Conservation (phyloP, 2,888 invertebrate genomes). For the Melanostoma scalare region DNA sequence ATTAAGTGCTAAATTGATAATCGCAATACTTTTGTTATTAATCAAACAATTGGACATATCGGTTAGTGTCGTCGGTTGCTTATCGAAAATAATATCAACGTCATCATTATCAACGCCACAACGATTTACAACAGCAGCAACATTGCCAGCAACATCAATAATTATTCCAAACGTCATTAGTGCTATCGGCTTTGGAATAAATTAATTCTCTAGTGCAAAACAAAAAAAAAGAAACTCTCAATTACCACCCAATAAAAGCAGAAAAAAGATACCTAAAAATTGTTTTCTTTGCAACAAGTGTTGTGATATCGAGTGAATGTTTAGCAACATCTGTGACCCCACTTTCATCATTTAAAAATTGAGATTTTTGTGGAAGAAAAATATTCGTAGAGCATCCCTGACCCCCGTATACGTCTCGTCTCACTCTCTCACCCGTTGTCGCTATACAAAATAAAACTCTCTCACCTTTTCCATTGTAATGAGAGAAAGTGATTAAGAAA, state of each 20-base stretch:
- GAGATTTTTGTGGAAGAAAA: conserved; percentile 31
- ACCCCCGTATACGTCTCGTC: neutral
- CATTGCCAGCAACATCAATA: conserved; percentile 23
- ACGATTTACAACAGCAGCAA: conserved; percentile 13
- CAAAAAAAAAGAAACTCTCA: conserved; percentile 11
- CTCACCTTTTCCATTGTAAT: conserved; percentile 7
- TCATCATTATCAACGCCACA: neutral
- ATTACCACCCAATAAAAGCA: conserved; percentile 2
- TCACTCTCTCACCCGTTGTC: neutral
- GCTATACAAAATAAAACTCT: too few relatives aligned
- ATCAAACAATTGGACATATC: conserved; percentile 65
- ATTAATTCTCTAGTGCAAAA: conserved; percentile 21
- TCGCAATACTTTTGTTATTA: conserved; percentile 56
- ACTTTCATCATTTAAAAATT: conserved; percentile 26
- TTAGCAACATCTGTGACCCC: conserved; percentile 55
- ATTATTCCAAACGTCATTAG: conserved; percentile 2
- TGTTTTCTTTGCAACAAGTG: conserved; percentile 62
- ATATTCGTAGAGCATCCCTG: neutral
- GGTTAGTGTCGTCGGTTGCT: conserved; percentile 27
- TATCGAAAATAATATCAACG: conserved; percentile 19
- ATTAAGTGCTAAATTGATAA: conserved; percentile 53
- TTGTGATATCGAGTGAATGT: conserved; percentile 53
- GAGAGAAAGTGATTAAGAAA: conserved; percentile 54
- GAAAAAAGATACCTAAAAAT: neutral
- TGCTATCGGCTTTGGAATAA: conserved; percentile 23